These are phyloP conservation scores for Enoplolaimus lenunculus DNA, from an alignment of 2,888 invertebrate species.

Conservation along the genomic window DNA sequence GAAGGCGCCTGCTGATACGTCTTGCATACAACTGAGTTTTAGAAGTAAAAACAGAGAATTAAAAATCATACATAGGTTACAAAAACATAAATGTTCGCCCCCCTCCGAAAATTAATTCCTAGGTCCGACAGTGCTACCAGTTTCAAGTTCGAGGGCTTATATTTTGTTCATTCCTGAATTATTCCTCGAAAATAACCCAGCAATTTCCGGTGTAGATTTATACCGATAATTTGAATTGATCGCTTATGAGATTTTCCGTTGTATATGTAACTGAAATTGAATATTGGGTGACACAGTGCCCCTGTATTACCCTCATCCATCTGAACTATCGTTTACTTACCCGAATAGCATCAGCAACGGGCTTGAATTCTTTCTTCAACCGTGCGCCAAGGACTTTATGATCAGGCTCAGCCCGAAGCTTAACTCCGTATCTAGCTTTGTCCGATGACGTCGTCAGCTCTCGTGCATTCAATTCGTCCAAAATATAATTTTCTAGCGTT, in stretches of 20 bases:
- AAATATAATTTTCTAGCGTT: conserved; percentile 65
- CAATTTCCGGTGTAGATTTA: no score
- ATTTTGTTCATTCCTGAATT: no score
- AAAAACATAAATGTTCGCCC: neutral
- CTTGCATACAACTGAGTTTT: neutral
- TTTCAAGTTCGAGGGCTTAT: no score
- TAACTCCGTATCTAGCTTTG: conserved; percentile 78
- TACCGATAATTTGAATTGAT: no score
- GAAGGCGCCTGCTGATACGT: no score
- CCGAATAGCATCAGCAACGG: conserved; percentile 65
- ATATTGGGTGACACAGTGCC: no score
- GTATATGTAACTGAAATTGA: no score
- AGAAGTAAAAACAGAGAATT: neutral
- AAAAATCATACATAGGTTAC: neutral
- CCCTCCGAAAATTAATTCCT: no score
- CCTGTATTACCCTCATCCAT: no score
- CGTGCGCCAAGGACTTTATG: conserved; percentile 75
- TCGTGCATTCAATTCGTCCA: conserved; percentile 81
- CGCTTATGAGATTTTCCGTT: no score
- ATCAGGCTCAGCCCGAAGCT: conserved; percentile 80
- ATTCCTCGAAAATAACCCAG: no score
- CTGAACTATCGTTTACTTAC: conserved; percentile 29
- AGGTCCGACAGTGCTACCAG: no score
- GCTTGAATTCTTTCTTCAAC: conserved; percentile 75
- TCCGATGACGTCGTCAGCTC: conserved; percentile 69